A percentile compares a stretch with the other conserved stretches of the same genome.
Evolutionary conservation across 2,888 invertebrate genomes (phyloP).

Genomic region (Odontothrips loti): DNA sequence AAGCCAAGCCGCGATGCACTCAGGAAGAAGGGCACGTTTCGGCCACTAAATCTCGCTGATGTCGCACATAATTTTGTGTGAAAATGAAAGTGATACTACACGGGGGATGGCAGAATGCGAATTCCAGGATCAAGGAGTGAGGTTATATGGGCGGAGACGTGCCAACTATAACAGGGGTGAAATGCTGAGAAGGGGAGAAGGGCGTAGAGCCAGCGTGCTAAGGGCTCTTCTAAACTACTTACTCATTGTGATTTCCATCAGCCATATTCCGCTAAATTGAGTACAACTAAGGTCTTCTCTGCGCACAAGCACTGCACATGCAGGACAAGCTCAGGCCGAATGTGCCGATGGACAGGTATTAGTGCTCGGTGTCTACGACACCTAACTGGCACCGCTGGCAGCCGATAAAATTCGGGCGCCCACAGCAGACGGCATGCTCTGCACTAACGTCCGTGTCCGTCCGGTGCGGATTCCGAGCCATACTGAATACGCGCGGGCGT

Average conservation of each 20-base stretch:
- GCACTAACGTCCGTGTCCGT: not conserved
- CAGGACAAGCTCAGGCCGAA: too few relatives aligned
- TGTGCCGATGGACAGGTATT: too few relatives aligned
- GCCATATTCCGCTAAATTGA: not conserved
- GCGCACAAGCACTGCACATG: too few relatives aligned
- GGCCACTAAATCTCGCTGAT: not conserved
- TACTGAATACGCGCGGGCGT: constrained; percentile 13
- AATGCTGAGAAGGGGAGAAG: not conserved
- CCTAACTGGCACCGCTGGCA: not conserved
- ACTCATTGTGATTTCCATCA: not conserved
- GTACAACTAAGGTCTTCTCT: too few relatives aligned
- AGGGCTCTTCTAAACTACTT: not conserved
- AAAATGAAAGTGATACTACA: not conserved
- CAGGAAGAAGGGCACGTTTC: too few relatives aligned
- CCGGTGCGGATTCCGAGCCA: not conserved
- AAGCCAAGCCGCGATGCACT: too few relatives aligned
- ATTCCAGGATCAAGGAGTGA: not conserved
- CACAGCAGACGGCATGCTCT: not conserved
- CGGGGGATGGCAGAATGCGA: not conserved
- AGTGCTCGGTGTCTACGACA: not conserved
- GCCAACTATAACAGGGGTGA: not conserved
- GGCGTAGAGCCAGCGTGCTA: too few relatives aligned
- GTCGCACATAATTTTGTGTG: not conserved
- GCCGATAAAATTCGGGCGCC: not conserved
- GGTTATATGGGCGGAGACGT: not conserved